Conservation (phyloP, 1,140 invertebrate genomes). For the Caenorhabditis tropicalis region DNA sequence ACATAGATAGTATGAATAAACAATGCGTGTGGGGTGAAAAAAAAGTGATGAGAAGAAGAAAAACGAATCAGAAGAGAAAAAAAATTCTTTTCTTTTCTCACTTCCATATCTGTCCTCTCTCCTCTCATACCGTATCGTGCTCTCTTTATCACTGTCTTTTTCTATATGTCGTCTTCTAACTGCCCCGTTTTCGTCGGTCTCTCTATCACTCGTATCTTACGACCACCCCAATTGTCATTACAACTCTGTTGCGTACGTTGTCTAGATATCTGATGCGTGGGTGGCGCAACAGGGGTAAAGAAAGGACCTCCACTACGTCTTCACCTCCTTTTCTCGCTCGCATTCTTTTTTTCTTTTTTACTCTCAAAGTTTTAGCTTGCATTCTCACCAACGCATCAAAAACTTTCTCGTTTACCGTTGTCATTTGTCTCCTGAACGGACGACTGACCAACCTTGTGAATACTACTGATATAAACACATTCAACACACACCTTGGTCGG, state of each 20-base stretch:
- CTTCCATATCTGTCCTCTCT: slow-evolving; percentile 35
- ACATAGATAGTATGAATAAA: slow-evolving; percentile 40
- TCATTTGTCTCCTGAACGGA: slow-evolving; percentile 7
- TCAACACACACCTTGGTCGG: slow-evolving; percentile 4
- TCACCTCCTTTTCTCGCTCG: background rate
- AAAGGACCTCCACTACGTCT: background rate
- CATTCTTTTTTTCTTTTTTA: background rate
- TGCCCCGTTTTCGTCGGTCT: background rate
- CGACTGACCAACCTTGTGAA: background rate
- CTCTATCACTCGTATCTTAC: slow-evolving; percentile 39
- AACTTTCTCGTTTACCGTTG: background rate
- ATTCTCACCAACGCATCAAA: background rate
- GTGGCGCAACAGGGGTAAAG: background rate
- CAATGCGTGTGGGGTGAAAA: slow-evolving; percentile 24
- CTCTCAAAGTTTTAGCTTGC: background rate
- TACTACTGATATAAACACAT: slow-evolving; percentile 17
- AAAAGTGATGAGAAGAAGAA: slow-evolving; percentile 33
- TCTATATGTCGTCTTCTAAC: background rate
- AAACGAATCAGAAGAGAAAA: slow-evolving; percentile 7
- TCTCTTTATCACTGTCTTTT: slow-evolving; percentile 22
- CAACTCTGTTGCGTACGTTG: slow-evolving; percentile 10
- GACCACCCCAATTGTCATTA: slow-evolving; percentile 10
- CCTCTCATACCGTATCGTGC: slow-evolving; percentile 25
- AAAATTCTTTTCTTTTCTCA: slow-evolving; percentile 37
- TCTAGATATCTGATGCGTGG: slow-evolving; percentile 26